Evolutionary conservation across 2,113 vertebrate genomes (phyloP), one percentile per base, ranked within the genome.

Genomic region (Hyaena hyaena): DNA sequence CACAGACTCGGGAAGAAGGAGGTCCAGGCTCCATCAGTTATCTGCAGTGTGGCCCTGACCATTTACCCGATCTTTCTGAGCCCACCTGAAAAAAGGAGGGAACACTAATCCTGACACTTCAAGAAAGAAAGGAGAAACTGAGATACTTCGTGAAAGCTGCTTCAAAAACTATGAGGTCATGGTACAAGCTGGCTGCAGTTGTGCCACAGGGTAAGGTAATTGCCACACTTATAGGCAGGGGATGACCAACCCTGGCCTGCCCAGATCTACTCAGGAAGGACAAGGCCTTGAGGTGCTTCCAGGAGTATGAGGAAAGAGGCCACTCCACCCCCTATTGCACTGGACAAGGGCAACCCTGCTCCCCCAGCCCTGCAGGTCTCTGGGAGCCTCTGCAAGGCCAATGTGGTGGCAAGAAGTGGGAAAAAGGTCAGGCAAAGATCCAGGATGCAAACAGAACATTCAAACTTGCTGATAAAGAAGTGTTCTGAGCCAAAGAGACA

Each of bases 341-440:
- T 69, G 16, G 26, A 48, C 69, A 90, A 92, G 58, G 53, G 24
- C 10, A 82, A 80, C 17, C 93, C 2, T 68, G 39, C 61, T 84
- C 10, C 53, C 66, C 31, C 2, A 0, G 31, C 39, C 48, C 58
- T 76, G 19, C 4, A 43, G 58, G 58, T 83, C 23, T 33, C 80
- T 61, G 9, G 81, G 77, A 93, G 80, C 21, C 45, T 85, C 39
- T 77, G 17, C n/a, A 95, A 96, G 55, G 61, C 79, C 68, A 90
- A 0, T 80, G 19, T 43, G 39, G 83, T 4, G 28, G 11, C 43
- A 86, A 96, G 63, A 96, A 68, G 39, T 81, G 35, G 63, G 39
- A 55, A 81, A 66, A 93, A 94, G 48, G 65, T 28, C 55, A 90
- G 63, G 68, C 69, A 94, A 96, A 97, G 84, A 88, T 87, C 45